Evolutionary conservation across 2,888 invertebrate species (phyloP).

Genomic region (Eristalis intricaria): DNA sequence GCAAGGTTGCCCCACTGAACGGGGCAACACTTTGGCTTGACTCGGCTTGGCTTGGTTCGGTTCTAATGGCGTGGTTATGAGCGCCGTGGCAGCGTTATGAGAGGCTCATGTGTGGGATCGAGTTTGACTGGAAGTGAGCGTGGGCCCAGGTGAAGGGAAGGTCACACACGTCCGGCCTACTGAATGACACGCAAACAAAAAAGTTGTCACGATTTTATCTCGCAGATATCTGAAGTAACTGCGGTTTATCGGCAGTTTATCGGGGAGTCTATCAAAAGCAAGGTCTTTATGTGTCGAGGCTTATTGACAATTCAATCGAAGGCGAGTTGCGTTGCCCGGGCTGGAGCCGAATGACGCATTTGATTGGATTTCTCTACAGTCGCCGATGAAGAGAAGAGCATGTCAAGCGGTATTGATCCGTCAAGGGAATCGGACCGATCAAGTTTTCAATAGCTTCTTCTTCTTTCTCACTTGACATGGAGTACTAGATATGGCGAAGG

Average conservation of each 20-base stretch:
- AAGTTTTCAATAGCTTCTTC: no score
- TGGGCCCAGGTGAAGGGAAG: constrained; percentile 35
- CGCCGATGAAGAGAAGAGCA: background rate
- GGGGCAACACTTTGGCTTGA: background rate
- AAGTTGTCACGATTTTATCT: background rate
- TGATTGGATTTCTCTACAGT: background rate
- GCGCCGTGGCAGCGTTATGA: background rate
- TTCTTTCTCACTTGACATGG: no score
- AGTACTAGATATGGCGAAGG: no score
- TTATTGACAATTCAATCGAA: background rate
- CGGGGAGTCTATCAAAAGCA: background rate
- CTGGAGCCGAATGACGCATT: background rate
- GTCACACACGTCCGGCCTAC: background rate
- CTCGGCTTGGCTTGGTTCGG: background rate
- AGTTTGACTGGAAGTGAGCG: background rate
- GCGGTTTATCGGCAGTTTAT: background rate
- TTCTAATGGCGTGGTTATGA: constrained; percentile 4
- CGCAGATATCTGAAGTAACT: background rate
- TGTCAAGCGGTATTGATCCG: no score
- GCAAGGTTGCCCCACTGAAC: constrained; percentile 60
- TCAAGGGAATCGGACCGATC: no score
- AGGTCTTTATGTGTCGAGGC: background rate
- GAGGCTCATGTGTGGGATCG: background rate
- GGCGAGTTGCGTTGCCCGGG: background rate
- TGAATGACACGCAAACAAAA: background rate